phyloP scores from a whole-genome alignment of 2,888 invertebrate species.

The Hemistola chrysoprasaria region DNA sequence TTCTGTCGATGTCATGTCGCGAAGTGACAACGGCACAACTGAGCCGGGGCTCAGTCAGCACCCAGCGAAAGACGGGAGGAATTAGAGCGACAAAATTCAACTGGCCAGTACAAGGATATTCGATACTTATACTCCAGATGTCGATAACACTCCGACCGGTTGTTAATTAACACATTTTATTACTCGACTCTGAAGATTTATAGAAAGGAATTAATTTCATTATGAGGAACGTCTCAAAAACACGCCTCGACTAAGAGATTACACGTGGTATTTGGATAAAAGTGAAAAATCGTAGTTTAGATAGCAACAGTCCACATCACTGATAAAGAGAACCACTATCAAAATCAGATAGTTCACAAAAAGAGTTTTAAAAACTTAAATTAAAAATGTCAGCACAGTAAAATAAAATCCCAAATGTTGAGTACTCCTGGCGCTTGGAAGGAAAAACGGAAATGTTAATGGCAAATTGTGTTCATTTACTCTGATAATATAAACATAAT shows the following conservation, averaged over 20 bases:
- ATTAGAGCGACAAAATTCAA: constrained; percentile 79
- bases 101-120: constrained; percentile 72
- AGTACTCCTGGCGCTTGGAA: constrained; percentile 27
- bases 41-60: constrained; percentile 25
- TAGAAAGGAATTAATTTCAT: too few relatives aligned
- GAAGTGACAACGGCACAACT: constrained; percentile 54
- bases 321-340: constrained; percentile 38
- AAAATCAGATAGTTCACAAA: constrained; percentile 13
- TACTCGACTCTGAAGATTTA: constrained; percentile 8
- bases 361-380: neutral
- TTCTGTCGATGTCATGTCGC: constrained; percentile 77
- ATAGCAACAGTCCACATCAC: constrained; percentile 39
- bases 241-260: constrained; percentile 29
- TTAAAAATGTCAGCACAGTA: neutral
- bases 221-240: constrained; percentile 4
- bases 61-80: constrained; percentile 64
- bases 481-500: constrained; percentile 9
- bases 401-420: constrained; percentile 27
- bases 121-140: constrained; percentile 72
- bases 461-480: constrained; percentile 17
- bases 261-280: constrained; percentile 36
- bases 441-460: constrained; percentile 45
- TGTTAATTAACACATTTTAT: constrained; percentile 45
- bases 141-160: constrained; percentile 66
- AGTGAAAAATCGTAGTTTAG: constrained; percentile 43